Base-by-base conservation (phyloP, 2,888 invertebrate genomes). In the Trissolcus brochymenae region DNA sequence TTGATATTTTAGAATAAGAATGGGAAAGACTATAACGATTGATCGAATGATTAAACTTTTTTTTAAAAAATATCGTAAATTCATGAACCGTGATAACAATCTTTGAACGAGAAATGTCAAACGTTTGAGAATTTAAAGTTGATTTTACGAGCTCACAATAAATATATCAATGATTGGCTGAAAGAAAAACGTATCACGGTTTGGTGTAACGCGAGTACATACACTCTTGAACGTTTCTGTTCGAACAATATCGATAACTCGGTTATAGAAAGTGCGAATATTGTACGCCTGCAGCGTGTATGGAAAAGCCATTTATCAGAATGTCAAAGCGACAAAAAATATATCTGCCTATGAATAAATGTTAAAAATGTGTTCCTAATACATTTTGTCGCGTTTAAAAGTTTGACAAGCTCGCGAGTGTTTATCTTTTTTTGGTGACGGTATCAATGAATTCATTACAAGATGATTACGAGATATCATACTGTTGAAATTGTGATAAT, bases 211-310 rank as follows among this genome's bases (percentile, higher is more conserved):
- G 35, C 61, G 54, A 68, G 4, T 25, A 54, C 21, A 53, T 11
- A 61, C 60, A 17, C 56, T 6, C 6, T 25, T 56, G 41, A 56
- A 43, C 46, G 55, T 46, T 60, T 73, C 35, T 40, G 57, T 46
- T 57, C 19, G 51, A 61, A 50, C 66, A 60, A 57, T 74, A 67
- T 67, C 73, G 46, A 40, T 62, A 61, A 41, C 66, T 61, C 35
- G 17, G 60, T 53, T 17, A 41, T 74, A 74, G 73, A 74, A 67
- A 67, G 73, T 57, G 61, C 51, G n/a, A 61, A 40, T n/a, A n/a
- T 51, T 73, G 62, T 49, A 56, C 46, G 61, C 57, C 56, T 17
- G 19, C 19, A 40, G 56, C 67, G 16, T 35, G 2, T 35, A 14
- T 51, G 16, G 40, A 4, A 17, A 19, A 35, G 64, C 54, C 35